Evolutionary conservation across 2,797 vertebrate species (phyloP).

Genomic region (Knipowitschia caucasica): DNA sequence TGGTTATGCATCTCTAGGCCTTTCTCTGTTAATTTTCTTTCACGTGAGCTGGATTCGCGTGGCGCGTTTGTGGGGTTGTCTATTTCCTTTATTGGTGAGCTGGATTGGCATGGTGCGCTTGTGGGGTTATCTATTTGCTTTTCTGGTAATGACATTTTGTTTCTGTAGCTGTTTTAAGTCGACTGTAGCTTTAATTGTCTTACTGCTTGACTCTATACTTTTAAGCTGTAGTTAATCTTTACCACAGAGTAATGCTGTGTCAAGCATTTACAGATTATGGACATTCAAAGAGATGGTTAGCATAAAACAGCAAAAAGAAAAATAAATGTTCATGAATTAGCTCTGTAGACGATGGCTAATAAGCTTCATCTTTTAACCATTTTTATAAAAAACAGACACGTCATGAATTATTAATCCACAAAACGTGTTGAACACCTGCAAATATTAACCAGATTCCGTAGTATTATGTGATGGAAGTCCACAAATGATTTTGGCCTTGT

Average conservation of each 20-base stretch:
- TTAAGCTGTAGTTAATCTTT: background rate
- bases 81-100: no score
- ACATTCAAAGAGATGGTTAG: background rate
- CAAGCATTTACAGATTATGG: background rate
- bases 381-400: no score
- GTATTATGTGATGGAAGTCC: no score
- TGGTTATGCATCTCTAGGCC: slow-evolving; percentile 12
- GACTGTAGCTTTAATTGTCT: background rate
- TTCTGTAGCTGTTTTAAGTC: background rate
- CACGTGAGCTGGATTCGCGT: slow-evolving; percentile 17
- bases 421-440: no score
- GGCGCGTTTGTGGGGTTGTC: background rate
- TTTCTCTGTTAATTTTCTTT: slow-evolving; percentile 17
- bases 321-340: no score
- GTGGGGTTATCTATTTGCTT: no score
- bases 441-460: no score
- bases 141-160: no score
- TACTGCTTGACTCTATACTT: background rate
- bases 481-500: no score
- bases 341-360: no score
- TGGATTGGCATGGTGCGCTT: background rate
- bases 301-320: background rate
- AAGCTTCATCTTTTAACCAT: no score
- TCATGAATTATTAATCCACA: no score
- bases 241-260: background rate